Conservation (phyloP, 1,140 invertebrate genomes). For the Hydropsyche tenuis region DNA sequence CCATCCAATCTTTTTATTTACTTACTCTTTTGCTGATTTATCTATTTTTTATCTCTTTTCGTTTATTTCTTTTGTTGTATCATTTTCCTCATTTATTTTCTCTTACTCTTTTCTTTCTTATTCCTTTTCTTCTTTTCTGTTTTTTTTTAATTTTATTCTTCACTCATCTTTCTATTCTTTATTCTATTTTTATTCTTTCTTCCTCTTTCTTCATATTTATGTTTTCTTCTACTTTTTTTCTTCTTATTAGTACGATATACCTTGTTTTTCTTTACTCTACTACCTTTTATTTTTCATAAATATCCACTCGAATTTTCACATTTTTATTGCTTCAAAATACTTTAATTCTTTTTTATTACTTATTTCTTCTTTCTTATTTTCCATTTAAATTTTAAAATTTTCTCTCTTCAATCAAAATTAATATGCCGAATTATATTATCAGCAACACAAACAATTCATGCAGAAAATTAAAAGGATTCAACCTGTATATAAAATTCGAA, state of each 20-base stretch:
- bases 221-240: background rate
- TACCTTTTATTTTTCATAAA: too few relatives aligned
- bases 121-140: background rate
- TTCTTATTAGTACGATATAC: background rate
- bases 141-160: background rate
- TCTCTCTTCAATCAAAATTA: too few relatives aligned
- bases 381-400: too few relatives aligned
- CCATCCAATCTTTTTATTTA: background rate
- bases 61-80: background rate
- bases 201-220: background rate
- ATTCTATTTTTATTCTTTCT: constrained; percentile 4
- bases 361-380: background rate
- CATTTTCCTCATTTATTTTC: background rate
- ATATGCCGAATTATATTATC: too few relatives aligned
- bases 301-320: background rate
- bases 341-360: background rate
- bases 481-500: too few relatives aligned
- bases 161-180: background rate
- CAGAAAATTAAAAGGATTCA: too few relatives aligned
- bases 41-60: background rate
- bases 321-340: background rate
- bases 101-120: background rate
- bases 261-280: too few relatives aligned
- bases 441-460: too few relatives aligned
- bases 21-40: background rate